Evolutionary conservation across 2,113 vertebrate species (phyloP).

Genomic region (Sclerurus mexicanus): DNA sequence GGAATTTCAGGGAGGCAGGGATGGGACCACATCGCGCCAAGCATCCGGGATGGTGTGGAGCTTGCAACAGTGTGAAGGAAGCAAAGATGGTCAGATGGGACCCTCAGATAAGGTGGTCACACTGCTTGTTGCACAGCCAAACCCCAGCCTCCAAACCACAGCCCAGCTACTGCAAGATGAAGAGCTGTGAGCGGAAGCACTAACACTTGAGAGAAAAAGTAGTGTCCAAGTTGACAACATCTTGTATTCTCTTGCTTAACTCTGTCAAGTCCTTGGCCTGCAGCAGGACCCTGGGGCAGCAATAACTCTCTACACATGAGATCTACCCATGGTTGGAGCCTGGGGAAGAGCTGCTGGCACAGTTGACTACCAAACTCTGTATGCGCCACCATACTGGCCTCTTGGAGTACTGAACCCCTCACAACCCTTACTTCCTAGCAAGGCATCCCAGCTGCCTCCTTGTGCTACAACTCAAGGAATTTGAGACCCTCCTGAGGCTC

Average conservation of each 20-base stretch:
- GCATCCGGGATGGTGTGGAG: slow-evolving; percentile 67
- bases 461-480: background rate
- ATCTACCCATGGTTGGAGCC: background rate
- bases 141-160: background rate
- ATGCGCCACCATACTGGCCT: no score
- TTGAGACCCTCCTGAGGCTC: background rate
- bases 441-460: background rate
- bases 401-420: background rate
- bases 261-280: background rate
- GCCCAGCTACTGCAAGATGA: background rate
- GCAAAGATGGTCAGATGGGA: background rate
- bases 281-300: background rate
- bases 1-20: slow-evolving; percentile 47
- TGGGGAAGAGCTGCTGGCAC: background rate
- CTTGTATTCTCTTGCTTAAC: background rate
- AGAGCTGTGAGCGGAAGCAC: background rate
- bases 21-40: slow-evolving; percentile 73
- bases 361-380: accelerated
- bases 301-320: background rate
- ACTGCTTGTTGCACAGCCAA: background rate
- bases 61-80: slow-evolving; percentile 56
- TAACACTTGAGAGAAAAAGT: background rate
- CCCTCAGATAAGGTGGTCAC: background rate
- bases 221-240: background rate
- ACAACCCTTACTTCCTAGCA: background rate